Conservation (phyloP, 53 echinoderm and acorn worm species). For the Henricia sp. region DNA sequence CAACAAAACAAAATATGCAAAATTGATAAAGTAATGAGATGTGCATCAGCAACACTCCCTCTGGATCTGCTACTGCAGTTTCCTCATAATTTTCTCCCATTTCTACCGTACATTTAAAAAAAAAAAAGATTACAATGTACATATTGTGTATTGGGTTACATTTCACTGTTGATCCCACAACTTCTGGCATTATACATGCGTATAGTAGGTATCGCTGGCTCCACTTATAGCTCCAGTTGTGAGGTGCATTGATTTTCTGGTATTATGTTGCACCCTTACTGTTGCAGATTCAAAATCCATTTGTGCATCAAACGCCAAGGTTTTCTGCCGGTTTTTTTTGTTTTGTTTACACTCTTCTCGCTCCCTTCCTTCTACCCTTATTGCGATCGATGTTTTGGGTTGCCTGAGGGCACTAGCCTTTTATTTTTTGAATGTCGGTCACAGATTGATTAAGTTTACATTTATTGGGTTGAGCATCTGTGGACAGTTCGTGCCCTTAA, state of each 20-base stretch:
- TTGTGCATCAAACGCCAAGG: neutral
- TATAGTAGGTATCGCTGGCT: neutral
- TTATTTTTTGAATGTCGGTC: neutral
- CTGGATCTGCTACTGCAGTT: too few species aligned
- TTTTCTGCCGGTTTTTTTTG: neutral
- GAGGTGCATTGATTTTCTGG: constrained; percentile 35
- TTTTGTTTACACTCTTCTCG: neutral
- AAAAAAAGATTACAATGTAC: too few species aligned
- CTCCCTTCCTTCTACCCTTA: neutral
- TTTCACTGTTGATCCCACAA: neutral
- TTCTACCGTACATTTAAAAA: too few species aligned
- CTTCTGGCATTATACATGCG: neutral
- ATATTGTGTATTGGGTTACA: constrained; percentile 7
- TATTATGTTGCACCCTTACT: constrained; percentile 19
- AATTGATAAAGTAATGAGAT: too few species aligned
- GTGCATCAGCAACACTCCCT: too few species aligned
- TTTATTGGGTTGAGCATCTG: neutral
- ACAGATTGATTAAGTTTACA: neutral
- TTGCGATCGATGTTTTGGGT: constrained; percentile 1
- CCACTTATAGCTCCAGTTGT: neutral
- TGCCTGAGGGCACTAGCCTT: neutral
- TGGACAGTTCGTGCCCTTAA: neutral
- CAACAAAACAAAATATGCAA: too few species aligned
- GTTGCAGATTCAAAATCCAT: constrained; percentile 28
- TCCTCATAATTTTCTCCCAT: too few species aligned